Base-by-base conservation (phyloP, 2,113 vertebrate species). In the Condylura cristata region DNA sequence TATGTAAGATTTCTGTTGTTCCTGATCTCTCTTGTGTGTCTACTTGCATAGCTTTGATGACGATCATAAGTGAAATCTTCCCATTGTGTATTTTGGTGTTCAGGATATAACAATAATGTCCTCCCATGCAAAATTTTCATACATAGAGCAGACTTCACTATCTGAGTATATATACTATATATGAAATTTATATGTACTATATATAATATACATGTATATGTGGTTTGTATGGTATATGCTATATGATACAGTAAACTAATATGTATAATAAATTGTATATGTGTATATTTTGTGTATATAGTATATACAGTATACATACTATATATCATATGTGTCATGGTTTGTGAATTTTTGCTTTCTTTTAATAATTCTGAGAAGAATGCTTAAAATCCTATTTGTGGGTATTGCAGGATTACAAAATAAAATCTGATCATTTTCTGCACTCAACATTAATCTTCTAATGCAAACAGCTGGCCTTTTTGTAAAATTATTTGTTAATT, bases 401-500 rank as follows among this genome's bases (percentile, higher is more conserved):
- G n/a, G 6, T 0, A 72, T 39, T 48, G 24, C 28, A 93, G 6
- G 13, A 86, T 82, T 82, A 60, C 10, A 90, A 41, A 88, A 76
- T 56, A 20, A 13, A 56, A 30, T 79, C 32, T 44, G 11, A 46
- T 63, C 61, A 17, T n/a, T 95, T 74, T 82, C 6, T 11, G 12
- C 11, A 78, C 30, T 56, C 68, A 37, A 10, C 84, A 72, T 85
- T 76, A 85, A 72, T 87, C 26, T 44, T 92, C 34, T 85, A 90
- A 88, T 82, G 61, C 72, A 95, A 89, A 63, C 24, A 94, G 32
- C 34, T 90, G 56, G 11, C 18, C 28, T 85, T 96, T 48, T 51
- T 72, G 2, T 63, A 93, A 89, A 93, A 82, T 86, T 72, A 44
- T 53, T 84, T 85, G 17, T 84, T 89, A 87, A 86, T 93, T 96